These are phyloP conservation scores for Drosophila burlai DNA, from an alignment of 1,140 invertebrate genomes.

Conservation along the genomic window DNA sequence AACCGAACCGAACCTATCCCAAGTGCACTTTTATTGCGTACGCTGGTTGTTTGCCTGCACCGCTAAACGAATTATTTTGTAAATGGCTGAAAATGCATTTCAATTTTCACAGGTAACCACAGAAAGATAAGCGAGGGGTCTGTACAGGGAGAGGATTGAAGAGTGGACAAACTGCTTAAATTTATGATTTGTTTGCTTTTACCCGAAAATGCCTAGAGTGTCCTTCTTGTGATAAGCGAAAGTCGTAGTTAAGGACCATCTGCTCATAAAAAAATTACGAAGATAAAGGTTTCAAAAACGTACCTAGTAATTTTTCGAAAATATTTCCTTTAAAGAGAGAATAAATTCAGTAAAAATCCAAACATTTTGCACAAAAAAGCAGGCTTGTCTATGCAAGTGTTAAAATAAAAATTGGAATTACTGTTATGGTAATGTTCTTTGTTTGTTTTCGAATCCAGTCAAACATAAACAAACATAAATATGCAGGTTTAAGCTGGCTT, in stretches of 20 bases:
- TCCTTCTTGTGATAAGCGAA: neutral
- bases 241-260: neutral
- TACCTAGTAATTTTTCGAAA: too few species aligned
- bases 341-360: neutral
- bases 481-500: neutral
- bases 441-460: too few species aligned
- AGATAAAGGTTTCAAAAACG: too few species aligned
- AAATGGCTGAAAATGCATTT: conserved; percentile 41
- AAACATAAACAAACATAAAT: neutral
- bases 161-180: neutral
- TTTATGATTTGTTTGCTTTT: conserved; percentile 31
- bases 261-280: neutral
- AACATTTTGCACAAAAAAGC: neutral
- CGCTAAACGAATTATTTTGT: conserved; percentile 33
- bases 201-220: neutral
- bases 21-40: conserved; percentile 56
- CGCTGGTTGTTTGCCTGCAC: neutral
- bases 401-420: neutral
- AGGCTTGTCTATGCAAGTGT: neutral
- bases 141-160: neutral
- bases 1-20: conserved; percentile 58
- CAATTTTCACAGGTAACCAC: conserved; percentile 30
- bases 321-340: too few species aligned
- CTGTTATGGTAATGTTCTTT: too few species aligned
- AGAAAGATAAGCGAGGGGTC: neutral